Base-by-base conservation (phyloP, 2,113 vertebrate genomes). In the Paratilapia polleni region DNA sequence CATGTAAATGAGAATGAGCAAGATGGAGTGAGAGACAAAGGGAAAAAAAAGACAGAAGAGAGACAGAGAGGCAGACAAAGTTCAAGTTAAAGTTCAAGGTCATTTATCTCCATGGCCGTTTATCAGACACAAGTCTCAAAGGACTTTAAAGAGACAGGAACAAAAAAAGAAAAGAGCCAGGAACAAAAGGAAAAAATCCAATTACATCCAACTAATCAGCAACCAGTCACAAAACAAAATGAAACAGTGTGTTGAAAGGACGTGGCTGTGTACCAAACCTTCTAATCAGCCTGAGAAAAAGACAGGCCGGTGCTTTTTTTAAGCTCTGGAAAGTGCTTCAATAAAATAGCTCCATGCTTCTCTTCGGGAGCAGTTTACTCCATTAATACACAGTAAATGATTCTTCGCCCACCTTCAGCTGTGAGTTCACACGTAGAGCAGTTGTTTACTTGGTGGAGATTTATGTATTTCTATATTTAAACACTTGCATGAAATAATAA, bases 71-170 rank as follows among this genome's bases (percentile, higher is more conserved):
- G 70, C 64, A 36, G 87, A 77, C 78, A 87, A 89, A 92, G 93
- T 93, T 92, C 87, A 86, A 88, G 88, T 78, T 92, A 91, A 93
- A 94, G 93, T 93, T 94, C 91, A 93, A 84, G 87, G 88, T 91
- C 77, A 22, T 93, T 89, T 77, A 80, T 92, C 91, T 90, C 74
- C 56, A 11, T 17, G 11, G 84, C 60, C 17, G 66, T 92, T 92
- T 62, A 83, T 90, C 87, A 85, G 77, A 10, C 5, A 2, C 38
- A 1, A 7, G 77, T 34, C 85, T 84, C 77, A 2, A 12, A 74
- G 62, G 85, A 80, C 85, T 88, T 88, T 86, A 86, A 89, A 83
- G 78, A 84, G 62, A 47, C 58, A 24, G 28, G 28, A 64, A 49
- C 36, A 63, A 86, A 49, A 68, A 63, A 34, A 63, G 11, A 36